These are phyloP conservation scores for Chorisops tibialis DNA, from an alignment of 2,888 invertebrate genomes.

Conservation along the genomic window DNA sequence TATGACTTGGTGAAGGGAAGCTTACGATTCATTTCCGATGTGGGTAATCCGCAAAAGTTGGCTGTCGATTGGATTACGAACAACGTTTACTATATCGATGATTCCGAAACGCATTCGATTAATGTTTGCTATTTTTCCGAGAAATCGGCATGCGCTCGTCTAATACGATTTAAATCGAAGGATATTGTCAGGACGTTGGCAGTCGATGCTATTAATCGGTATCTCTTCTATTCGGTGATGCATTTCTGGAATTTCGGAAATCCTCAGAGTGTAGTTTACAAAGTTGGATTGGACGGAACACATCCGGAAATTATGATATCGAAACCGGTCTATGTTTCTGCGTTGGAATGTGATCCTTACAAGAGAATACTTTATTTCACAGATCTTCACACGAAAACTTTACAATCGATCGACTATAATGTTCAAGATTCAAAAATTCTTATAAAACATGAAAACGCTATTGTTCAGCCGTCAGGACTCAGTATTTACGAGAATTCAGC, in stretches of 20 bases:
- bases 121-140: constrained; percentile 57
- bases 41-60: constrained; percentile 57
- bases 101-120: constrained; percentile 47
- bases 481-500: constrained; percentile 72
- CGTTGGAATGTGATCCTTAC: constrained; percentile 55
- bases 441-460: constrained; percentile 51
- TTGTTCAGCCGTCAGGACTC: constrained; percentile 62
- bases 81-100: constrained; percentile 66
- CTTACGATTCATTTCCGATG: constrained; percentile 46
- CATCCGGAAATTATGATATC: constrained; percentile 50
- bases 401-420: constrained; percentile 56
- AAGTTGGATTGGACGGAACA: constrained; percentile 57
- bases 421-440: constrained; percentile 53
- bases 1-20: constrained; percentile 47
- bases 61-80: constrained; percentile 72
- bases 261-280: constrained; percentile 55
- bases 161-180: constrained; percentile 56
- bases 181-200: constrained; percentile 59
- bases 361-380: constrained; percentile 70
- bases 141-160: constrained; percentile 55
- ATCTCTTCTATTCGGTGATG: constrained; percentile 59
- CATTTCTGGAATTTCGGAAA: constrained; percentile 51
- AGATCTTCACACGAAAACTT: constrained; percentile 59
- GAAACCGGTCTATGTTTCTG: constrained; percentile 49
- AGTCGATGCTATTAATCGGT: constrained; percentile 61